These are phyloP conservation scores for Macrochelys suwanniensis DNA, from an alignment of 2,797 vertebrate species.

Conservation along the genomic window DNA sequence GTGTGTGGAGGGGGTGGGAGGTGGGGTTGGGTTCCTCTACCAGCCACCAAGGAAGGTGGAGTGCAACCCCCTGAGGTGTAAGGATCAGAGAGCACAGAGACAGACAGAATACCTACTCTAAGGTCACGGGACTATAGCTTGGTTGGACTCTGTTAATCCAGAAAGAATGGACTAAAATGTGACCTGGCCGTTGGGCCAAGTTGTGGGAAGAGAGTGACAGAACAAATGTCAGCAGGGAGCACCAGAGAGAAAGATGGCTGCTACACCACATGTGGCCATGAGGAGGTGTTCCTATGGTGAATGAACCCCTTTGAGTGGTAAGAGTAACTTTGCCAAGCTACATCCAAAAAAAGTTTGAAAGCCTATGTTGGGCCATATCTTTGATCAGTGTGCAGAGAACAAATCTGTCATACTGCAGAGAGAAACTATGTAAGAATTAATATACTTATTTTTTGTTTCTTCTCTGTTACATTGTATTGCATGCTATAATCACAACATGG, in stretches of 20 bases:
- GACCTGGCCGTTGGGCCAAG: neutral
- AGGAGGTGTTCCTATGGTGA: neutral
- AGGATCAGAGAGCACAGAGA: neutral
- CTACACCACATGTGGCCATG: neutral
- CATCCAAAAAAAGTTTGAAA: neutral
- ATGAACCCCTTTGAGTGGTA: neutral
- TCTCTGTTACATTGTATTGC: neutral
- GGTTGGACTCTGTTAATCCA: neutral
- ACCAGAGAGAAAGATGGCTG: neutral
- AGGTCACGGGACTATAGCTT: neutral
- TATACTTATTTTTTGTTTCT: neutral
- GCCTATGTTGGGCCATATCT: neutral
- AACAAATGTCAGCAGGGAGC: neutral
- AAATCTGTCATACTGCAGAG: neutral
- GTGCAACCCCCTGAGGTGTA: neutral
- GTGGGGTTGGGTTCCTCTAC: neutral
- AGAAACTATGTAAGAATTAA: conserved; percentile 1
- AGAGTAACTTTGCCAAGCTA: neutral
- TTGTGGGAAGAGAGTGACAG: neutral
- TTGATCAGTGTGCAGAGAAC: conserved; percentile 5
- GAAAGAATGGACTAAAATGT: neutral
- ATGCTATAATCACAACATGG: neutral
- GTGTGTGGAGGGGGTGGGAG: neutral
- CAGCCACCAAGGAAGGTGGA: neutral
- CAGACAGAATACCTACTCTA: neutral